Conservation (phyloP, 2,797 vertebrate species). For the Delichon dasypus region DNA sequence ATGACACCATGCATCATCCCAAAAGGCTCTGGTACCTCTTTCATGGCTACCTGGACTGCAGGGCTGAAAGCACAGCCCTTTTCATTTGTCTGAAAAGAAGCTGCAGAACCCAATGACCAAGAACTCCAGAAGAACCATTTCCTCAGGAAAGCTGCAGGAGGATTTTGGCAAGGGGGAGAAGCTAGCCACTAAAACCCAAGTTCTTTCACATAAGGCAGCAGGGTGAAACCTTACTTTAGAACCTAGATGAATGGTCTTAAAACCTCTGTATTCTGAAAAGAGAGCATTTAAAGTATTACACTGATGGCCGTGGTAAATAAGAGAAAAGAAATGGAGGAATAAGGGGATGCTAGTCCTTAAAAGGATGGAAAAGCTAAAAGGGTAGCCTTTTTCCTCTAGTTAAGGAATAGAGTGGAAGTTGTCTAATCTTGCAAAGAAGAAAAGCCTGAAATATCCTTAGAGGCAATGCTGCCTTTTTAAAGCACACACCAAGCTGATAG, state of each 20-base stretch:
- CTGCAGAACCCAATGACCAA: neutral
- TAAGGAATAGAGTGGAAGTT: neutral
- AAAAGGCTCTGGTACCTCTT: neutral
- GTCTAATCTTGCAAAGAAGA: slow-evolving; percentile 14
- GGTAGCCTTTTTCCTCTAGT: neutral
- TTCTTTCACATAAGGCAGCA: neutral
- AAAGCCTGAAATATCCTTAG: slow-evolving; percentile 29
- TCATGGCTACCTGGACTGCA: neutral
- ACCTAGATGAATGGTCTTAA: neutral
- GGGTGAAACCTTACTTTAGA: neutral
- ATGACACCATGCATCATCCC: neutral
- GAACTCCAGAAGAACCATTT: neutral
- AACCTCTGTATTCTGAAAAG: neutral
- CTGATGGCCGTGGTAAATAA: neutral
- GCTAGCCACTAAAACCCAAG: neutral
- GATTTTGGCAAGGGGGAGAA: neutral
- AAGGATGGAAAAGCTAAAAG: neutral
- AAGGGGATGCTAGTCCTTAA: neutral
- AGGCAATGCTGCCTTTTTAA: neutral
- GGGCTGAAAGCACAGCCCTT: neutral
- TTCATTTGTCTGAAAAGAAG: neutral
- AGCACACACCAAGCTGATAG: neutral
- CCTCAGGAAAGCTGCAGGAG: neutral
- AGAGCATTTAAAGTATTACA: neutral
- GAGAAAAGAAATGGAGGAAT: neutral